Conservation (phyloP, 2,797 vertebrate species). For the Tokudaia tokunoshimensis region DNA sequence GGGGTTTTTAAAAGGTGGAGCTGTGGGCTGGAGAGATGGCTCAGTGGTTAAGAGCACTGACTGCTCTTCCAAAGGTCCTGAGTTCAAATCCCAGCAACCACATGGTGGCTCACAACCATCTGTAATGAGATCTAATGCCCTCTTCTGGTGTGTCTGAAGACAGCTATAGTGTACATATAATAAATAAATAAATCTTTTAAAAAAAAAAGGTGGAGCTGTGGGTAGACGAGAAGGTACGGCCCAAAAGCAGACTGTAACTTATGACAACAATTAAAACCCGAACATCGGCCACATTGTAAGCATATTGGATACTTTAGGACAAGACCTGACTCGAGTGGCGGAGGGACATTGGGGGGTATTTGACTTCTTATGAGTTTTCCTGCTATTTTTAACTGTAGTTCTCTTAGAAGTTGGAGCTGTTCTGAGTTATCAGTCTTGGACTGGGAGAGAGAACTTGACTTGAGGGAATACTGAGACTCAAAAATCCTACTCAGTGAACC, state of each 20-base stretch:
- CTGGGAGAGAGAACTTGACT: constrained; percentile 59
- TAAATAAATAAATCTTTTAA: no score
- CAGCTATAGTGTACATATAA: no score
- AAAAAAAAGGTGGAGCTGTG: constrained; percentile 76
- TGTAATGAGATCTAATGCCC: no score
- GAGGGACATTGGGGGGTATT: constrained; percentile 74
- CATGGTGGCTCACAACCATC: no score
- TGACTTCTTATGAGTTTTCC: constrained; percentile 77
- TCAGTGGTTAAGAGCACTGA: no score
- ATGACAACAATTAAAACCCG: constrained; percentile 72
- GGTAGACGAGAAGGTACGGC: constrained; percentile 79
- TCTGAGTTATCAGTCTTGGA: constrained; percentile 55
- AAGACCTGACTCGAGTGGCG: constrained; percentile 72
- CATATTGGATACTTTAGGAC: constrained; percentile 81
- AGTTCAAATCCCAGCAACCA: no score
- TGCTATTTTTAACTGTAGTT: constrained; percentile 79
- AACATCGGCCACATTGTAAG: constrained; percentile 78
- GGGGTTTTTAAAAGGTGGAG: constrained; percentile 75
- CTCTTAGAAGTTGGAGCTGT: constrained; percentile 62
- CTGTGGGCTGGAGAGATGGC: no score
- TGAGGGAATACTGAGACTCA: constrained; percentile 44
- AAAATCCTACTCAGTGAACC: constrained; percentile 47
- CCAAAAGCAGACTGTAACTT: constrained; percentile 62
- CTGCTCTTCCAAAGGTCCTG: no score
- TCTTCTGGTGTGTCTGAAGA: no score